A percentile compares a stretch with the other conserved stretches of the same genome.
phyloP scores from a whole-genome alignment of 2,797 vertebrate genomes.

The Zenarchopterus dispar region DNA sequence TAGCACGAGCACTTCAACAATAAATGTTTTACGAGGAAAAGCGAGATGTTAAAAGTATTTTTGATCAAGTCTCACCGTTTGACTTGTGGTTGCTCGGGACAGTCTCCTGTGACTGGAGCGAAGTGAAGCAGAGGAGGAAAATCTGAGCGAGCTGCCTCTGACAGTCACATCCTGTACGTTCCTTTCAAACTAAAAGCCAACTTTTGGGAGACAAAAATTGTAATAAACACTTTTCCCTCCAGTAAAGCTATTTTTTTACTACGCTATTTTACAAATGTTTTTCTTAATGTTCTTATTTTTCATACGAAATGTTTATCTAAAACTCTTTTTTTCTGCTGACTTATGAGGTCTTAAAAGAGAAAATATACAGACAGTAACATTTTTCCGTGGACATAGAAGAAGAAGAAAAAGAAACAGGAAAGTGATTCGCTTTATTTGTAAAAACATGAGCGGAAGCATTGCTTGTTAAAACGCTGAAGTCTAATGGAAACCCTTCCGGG shows the following conservation, averaged over 20 bases:
- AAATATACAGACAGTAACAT: no score
- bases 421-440: neutral
- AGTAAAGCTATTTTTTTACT: no score
- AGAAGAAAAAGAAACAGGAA: no score
- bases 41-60: neutral
- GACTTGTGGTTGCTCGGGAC: constrained; percentile 23
- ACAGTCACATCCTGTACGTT: neutral
- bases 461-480: neutral
- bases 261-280: no score
- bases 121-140: constrained; percentile 52
- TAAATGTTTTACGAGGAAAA: neutral
- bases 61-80: constrained; percentile 76
- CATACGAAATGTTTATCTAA: no score
- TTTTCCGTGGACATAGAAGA: no score
- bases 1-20: accelerated
- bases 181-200: constrained; percentile 65
- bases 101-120: constrained; percentile 57
- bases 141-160: constrained; percentile 14
- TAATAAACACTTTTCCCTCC: no score
- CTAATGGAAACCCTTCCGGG: constrained; percentile 60
- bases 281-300: no score
- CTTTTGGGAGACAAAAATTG: neutral
- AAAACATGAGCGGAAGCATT: constrained; percentile 38
- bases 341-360: no score
- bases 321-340: no score